Percentiles rank a stretch among this genome's conserved stretches.
phyloP scores from a whole-genome alignment of 2,797 vertebrate genomes.

The Gallirallus australis region DNA sequence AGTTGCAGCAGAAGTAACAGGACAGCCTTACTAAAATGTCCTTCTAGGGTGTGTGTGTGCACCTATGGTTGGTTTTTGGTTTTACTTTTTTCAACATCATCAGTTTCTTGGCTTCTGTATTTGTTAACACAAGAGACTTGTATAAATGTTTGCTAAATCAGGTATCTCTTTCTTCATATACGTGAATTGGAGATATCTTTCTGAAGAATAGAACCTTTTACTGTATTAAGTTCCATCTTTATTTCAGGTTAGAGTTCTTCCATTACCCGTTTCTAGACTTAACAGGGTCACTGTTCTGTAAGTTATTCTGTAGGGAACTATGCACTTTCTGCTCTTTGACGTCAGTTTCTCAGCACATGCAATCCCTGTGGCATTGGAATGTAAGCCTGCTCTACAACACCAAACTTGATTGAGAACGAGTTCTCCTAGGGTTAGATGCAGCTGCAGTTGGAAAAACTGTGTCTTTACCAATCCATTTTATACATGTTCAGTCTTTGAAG shows the following conservation, averaged over 20 bases:
- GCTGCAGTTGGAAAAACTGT: neutral
- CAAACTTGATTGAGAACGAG: neutral
- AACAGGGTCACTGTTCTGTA: neutral
- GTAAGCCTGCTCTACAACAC: neutral
- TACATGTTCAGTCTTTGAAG: neutral
- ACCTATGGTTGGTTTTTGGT: neutral
- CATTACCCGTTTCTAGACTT: neutral
- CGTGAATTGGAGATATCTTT: neutral
- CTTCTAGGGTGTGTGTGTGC: neutral
- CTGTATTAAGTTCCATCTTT: neutral
- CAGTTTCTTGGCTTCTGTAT: neutral
- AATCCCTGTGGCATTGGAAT: neutral
- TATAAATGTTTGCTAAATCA: neutral
- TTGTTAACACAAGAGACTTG: neutral
- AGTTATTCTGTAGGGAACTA: neutral
- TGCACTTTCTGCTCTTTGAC: neutral
- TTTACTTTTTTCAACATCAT: neutral
- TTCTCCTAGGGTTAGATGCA: neutral
- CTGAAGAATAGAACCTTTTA: neutral
- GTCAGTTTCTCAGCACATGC: neutral
- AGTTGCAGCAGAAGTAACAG: neutral
- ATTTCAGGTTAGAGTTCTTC: neutral
- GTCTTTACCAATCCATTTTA: neutral
- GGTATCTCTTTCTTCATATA: neutral
- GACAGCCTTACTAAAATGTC: conserved; percentile 7